phyloP scores from a whole-genome alignment of 2,888 invertebrate genomes.

The Cheiracanthium punctorium region DNA sequence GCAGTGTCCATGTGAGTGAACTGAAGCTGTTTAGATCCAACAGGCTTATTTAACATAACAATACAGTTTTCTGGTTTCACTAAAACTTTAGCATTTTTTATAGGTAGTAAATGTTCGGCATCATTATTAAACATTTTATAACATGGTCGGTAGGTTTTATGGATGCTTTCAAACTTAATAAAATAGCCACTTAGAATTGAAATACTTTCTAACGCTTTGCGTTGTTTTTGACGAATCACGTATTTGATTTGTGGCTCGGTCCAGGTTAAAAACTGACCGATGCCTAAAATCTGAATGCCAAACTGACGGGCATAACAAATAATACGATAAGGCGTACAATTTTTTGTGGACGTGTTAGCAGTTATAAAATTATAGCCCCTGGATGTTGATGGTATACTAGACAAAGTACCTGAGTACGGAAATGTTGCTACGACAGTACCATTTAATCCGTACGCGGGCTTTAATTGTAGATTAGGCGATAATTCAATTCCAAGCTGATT shows the following conservation, averaged over 20 bases:
- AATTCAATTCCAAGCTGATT: slow-evolving; percentile 14
- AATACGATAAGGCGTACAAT: slow-evolving; percentile 22
- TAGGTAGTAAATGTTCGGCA: slow-evolving; percentile 42
- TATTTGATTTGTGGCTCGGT: slow-evolving; percentile 35
- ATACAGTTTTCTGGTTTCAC: slow-evolving; percentile 44
- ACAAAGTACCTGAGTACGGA: slow-evolving; percentile 16
- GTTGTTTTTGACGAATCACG: background rate
- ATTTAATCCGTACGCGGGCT: background rate
- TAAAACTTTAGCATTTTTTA: slow-evolving; percentile 49
- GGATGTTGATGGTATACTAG: slow-evolving; percentile 49
- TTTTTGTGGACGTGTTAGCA: background rate
- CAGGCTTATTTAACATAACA: slow-evolving; percentile 43
- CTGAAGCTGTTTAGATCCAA: slow-evolving; percentile 26
- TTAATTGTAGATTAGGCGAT: slow-evolving; percentile 14
- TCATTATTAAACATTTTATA: slow-evolving; percentile 60
- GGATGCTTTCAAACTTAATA: slow-evolving; percentile 54
- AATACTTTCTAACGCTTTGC: slow-evolving; percentile 15
- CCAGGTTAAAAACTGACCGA: slow-evolving; percentile 41
- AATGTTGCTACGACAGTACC: slow-evolving; percentile 1
- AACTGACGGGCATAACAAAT: slow-evolving; percentile 41
- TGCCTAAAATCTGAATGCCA: slow-evolving; percentile 44
- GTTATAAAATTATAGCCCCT: slow-evolving; percentile 43
- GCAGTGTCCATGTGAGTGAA: slow-evolving; percentile 35
- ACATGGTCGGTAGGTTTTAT: slow-evolving; percentile 54
- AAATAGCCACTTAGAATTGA: slow-evolving; percentile 41